phyloP scores from a whole-genome alignment of 1,140 invertebrate genomes.

The Bathynomus jamesi region DNA sequence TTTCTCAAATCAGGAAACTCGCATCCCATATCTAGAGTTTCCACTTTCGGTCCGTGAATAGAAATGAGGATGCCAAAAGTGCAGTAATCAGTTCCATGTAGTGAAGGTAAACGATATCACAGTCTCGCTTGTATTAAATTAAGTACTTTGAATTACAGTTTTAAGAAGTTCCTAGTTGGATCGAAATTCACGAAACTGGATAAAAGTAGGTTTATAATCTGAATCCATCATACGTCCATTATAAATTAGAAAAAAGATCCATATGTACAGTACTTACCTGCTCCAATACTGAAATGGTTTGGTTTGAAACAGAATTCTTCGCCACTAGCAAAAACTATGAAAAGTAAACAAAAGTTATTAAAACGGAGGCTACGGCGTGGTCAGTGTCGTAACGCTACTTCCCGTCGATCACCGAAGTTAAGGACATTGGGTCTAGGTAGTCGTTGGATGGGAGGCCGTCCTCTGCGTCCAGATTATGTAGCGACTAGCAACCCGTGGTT shows the following conservation, averaged over 20 bases:
- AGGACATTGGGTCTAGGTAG: background rate
- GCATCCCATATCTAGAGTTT: no score
- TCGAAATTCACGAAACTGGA: background rate
- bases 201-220: background rate
- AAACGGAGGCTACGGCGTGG: background rate
- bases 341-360: background rate
- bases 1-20: no score
- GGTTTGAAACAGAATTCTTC: background rate
- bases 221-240: no score
- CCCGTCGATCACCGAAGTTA: no score
- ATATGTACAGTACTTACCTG: background rate
- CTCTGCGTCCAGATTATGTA: background rate
- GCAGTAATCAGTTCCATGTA: no score
- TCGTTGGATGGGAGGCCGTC: background rate
- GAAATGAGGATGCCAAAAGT: no score
- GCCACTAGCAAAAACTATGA: background rate
- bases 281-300: background rate
- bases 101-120: background rate
- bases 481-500: background rate
- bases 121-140: background rate
- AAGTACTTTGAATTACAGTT: background rate
- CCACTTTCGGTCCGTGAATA: no score
- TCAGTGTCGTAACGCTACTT: background rate
- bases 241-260: background rate
- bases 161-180: background rate